phyloP scores from a whole-genome alignment of 53 echinoderm and acorn worm species.

The Pentamera pediparva region DNA sequence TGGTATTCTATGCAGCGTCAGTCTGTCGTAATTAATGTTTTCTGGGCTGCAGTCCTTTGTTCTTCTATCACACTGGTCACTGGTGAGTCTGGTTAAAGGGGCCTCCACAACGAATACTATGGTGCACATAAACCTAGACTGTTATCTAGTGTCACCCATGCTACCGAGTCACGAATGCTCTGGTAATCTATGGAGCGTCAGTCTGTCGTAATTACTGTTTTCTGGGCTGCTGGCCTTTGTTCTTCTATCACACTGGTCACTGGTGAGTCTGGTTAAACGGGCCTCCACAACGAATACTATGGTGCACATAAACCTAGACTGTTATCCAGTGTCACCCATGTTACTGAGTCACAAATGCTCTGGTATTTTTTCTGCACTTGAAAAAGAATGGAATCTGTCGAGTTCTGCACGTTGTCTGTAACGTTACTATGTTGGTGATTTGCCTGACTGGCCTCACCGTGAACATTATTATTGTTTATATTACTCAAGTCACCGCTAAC shows the following conservation, averaged over 20 bases:
- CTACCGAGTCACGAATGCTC: slow-evolving; percentile 16
- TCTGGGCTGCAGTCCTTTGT: too few species aligned
- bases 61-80: too few species aligned
- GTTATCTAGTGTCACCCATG: slow-evolving; percentile 16
- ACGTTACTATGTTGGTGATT: neutral
- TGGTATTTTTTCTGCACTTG: neutral
- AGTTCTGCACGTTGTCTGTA: neutral
- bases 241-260: too few species aligned
- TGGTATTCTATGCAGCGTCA: too few species aligned
- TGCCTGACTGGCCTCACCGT: slow-evolving; percentile 2
- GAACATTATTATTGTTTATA: neutral
- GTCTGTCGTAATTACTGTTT: too few species aligned
- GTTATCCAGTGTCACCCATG: slow-evolving; percentile 17
- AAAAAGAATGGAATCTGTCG: neutral
- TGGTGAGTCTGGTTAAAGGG: too few species aligned
- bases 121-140: slow-evolving; percentile 17
- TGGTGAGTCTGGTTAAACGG: too few species aligned
- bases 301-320: slow-evolving; percentile 17
- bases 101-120: too few species aligned
- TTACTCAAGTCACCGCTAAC: neutral
- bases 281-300: too few species aligned
- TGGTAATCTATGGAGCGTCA: too few species aligned
- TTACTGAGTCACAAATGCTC: slow-evolving; percentile 16
- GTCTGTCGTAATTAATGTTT: too few species aligned
- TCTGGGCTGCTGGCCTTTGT: too few species aligned